Evolutionary conservation across 2,797 vertebrate species (phyloP).

Genomic region (Anguilla anguilla): DNA sequence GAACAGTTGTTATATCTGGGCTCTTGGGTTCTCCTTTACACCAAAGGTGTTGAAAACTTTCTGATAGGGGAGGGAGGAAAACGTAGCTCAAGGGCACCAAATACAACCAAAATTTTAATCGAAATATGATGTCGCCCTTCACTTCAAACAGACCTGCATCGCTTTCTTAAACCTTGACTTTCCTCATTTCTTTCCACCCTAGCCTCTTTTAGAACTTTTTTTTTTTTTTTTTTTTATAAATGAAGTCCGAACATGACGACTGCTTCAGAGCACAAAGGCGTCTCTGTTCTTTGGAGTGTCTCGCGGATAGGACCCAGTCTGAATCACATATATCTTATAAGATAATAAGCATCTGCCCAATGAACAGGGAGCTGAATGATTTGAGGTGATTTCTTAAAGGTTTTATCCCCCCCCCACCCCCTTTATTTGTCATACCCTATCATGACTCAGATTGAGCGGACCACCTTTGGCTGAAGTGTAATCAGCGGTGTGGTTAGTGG

Average conservation of each 20-base stretch:
- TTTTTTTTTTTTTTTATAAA: not conserved
- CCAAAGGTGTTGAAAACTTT: not conserved
- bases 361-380: not conserved
- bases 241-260: not conserved
- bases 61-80: not conserved
- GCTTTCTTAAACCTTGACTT: constrained; percentile 3
- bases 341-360: constrained; percentile 35
- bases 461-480: constrained; percentile 57
- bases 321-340: constrained; percentile 18
- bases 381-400: constrained; percentile 7
- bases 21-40: not conserved
- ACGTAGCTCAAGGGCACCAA: not conserved
- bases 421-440: constrained; percentile 18
- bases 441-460: constrained; percentile 51
- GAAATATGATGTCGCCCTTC: constrained; percentile 23
- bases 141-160: not conserved
- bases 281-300: constrained; percentile 15
- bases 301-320: not conserved
- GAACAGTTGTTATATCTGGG: constrained; percentile 21
- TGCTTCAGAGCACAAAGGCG: constrained; percentile 22
- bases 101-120: not conserved
- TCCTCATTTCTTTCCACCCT: not conserved
- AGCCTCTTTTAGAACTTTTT: not conserved
- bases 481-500: constrained; percentile 63
- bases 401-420: not conserved